Percentiles rank a stretch among this genome's conserved stretches.
These are phyloP conservation scores for Tychaedon coryphoeus DNA, from an alignment of 2,113 vertebrate species.

Conservation along the genomic window DNA sequence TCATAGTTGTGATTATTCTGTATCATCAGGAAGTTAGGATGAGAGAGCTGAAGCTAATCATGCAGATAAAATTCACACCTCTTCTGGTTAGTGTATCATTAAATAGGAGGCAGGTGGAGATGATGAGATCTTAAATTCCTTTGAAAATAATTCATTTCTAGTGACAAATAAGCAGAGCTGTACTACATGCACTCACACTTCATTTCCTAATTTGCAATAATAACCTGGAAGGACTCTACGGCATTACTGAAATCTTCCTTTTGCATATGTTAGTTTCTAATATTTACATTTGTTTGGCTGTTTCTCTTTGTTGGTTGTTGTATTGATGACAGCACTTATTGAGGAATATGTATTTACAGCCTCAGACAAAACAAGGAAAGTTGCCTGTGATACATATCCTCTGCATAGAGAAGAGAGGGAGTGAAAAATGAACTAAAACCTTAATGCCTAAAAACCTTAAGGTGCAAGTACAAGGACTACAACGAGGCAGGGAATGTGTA, in stretches of 20 bases:
- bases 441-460: not conserved
- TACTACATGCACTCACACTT: not conserved
- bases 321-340: not conserved
- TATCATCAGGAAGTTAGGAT: not conserved
- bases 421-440: not conserved
- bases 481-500: accelerated
- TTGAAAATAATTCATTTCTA: not conserved
- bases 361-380: not conserved
- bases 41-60: not conserved
- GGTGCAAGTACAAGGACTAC: not conserved
- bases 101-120: not conserved
- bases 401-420: not conserved
- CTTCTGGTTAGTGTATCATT: not conserved
- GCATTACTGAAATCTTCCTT: not conserved
- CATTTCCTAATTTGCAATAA: not conserved
- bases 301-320: not conserved
- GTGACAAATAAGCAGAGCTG: not conserved
- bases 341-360: not conserved
- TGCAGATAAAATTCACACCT: not conserved
- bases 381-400: not conserved
- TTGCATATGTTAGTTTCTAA: not conserved
- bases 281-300: not conserved
- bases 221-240: not conserved
- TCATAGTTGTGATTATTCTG: not conserved
- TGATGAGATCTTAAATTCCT: not conserved